Evolutionary conservation across 1,140 invertebrate species (phyloP).

Genomic region (Bombus balteatus): DNA sequence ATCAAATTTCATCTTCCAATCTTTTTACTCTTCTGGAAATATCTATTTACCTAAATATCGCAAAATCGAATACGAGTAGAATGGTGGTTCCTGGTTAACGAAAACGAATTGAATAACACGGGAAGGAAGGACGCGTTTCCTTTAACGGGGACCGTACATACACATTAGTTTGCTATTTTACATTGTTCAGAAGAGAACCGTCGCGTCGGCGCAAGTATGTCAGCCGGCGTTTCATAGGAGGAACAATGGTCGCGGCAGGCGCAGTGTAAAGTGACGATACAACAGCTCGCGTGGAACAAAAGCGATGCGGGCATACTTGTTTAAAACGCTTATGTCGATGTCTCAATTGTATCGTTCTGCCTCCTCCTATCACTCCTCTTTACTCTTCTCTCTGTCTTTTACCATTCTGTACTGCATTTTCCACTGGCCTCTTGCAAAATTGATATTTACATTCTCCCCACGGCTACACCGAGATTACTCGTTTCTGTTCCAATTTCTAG

Average conservation of each 20-base stretch:
- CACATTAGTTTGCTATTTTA: constrained; percentile 44
- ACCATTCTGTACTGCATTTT: neutral
- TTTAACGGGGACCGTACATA: constrained; percentile 27
- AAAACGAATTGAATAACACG: constrained; percentile 20
- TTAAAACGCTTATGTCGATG: constrained; percentile 63
- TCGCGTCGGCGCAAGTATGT: constrained; percentile 43
- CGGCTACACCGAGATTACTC: constrained; percentile 11
- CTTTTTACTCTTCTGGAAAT: neutral
- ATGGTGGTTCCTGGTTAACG: neutral
- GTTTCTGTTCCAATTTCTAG: constrained; percentile 29
- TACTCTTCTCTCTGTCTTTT: neutral
- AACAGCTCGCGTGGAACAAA: constrained; percentile 55
- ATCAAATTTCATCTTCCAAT: no score
- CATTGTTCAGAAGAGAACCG: constrained; percentile 42
- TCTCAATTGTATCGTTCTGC: constrained; percentile 27
- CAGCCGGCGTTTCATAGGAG: constrained; percentile 42
- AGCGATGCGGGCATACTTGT: constrained; percentile 52
- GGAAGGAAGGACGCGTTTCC: neutral
- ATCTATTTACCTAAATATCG: neutral
- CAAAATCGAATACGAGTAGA: neutral
- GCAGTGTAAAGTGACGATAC: constrained; percentile 57
- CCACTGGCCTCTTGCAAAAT: constrained; percentile 24
- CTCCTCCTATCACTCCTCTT: neutral
- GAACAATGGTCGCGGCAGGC: constrained; percentile 48
- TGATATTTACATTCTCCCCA: constrained; percentile 35